Conservation (phyloP, 2,113 vertebrate genomes). For the Delphinapterus leucas region DNA sequence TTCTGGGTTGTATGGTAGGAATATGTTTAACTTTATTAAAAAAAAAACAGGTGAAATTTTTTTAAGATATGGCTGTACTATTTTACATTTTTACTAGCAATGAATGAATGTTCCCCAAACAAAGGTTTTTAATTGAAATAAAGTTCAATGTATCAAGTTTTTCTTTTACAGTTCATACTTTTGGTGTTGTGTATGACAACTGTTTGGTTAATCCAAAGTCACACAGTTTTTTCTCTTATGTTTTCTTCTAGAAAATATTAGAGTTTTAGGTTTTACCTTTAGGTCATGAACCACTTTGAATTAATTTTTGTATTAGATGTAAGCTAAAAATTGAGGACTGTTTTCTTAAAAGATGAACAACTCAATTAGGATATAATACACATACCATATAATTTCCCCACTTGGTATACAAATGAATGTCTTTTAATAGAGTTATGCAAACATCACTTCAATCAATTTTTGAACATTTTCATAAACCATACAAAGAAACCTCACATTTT, state of each 20-base stretch:
- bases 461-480: background rate
- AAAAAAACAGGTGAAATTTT: background rate
- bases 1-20: background rate
- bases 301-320: background rate
- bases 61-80: background rate
- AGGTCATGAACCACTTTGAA: background rate
- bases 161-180: background rate
- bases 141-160: background rate
- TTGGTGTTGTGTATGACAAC: background rate
- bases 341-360: background rate
- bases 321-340: background rate
- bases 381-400: background rate
- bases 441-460: background rate
- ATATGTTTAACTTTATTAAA: background rate
- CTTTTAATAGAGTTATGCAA: background rate
- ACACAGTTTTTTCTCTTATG: background rate
- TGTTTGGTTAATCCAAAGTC: background rate
- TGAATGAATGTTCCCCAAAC: background rate
- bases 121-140: background rate
- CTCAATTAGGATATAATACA: background rate
- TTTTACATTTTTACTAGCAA: background rate
- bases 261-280: background rate
- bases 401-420: background rate
- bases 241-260: background rate
- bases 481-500: fast-evolving